A percentile compares a stretch with the other conserved stretches of the same genome.
These are phyloP conservation scores for Amphipyra berbera DNA, from an alignment of 2,888 invertebrate genomes.

Conservation along the genomic window DNA sequence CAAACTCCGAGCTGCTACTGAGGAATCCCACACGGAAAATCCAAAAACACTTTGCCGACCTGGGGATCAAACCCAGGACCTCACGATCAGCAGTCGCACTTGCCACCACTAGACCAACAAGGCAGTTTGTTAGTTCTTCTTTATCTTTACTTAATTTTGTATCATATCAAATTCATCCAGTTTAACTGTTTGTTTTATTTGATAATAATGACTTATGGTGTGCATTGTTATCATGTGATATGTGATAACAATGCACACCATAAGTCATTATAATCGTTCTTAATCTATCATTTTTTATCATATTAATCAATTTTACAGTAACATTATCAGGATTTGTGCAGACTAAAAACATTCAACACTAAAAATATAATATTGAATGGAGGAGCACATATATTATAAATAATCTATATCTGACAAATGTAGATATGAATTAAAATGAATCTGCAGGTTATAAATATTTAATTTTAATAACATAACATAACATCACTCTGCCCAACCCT, in stretches of 20 bases:
- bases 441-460: not conserved
- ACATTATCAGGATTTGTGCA: slow-evolving; percentile 30
- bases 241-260: slow-evolving; percentile 40
- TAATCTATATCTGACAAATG: not conserved
- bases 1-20: too few relatives aligned
- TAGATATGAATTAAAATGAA: not conserved
- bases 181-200: slow-evolving; percentile 19
- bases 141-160: not conserved
- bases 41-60: too few relatives aligned
- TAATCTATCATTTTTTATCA: slow-evolving; percentile 39
- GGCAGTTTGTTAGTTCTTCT: too few relatives aligned
- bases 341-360: not conserved
- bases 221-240: too few relatives aligned
- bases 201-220: too few relatives aligned
- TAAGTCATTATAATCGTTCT: slow-evolving; percentile 31
- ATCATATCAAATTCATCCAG: slow-evolving; percentile 13
- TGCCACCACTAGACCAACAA: too few relatives aligned
- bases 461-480: too few relatives aligned
- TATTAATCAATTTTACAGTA: slow-evolving; percentile 31
- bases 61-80: too few relatives aligned
- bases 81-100: too few relatives aligned
- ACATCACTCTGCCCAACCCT: too few relatives aligned
- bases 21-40: too few relatives aligned
- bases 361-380: not conserved
- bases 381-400: too few relatives aligned